Conservation (phyloP, 2,797 vertebrate species). For the Epinephelus coioides region DNA sequence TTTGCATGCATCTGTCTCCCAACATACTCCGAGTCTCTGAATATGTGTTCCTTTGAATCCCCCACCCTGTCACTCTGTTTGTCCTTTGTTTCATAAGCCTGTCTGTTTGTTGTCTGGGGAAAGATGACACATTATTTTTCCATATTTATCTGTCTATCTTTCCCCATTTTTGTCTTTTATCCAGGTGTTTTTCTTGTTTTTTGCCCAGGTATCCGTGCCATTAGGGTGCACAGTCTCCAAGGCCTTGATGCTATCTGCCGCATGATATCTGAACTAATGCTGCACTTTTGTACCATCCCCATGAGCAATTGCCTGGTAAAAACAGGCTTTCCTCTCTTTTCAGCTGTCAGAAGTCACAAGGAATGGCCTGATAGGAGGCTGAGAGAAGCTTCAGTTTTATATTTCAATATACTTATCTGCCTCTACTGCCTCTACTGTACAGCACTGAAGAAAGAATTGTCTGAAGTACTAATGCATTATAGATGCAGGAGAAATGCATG, state of each 20-base stretch:
- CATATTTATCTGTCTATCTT: slow-evolving; percentile 53
- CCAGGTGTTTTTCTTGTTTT: slow-evolving; percentile 56
- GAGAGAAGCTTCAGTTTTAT: slow-evolving; percentile 46
- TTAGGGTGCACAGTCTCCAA: slow-evolving; percentile 46
- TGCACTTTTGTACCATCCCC: slow-evolving; percentile 47
- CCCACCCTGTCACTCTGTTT: slow-evolving; percentile 53
- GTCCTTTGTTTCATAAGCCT: slow-evolving; percentile 65
- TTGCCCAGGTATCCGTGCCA: slow-evolving; percentile 42
- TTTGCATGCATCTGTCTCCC: slow-evolving; percentile 54
- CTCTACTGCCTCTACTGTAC: slow-evolving; percentile 13
- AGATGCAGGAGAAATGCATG: slow-evolving; percentile 35
- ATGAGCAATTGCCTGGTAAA: slow-evolving; percentile 38
- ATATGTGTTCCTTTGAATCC: slow-evolving; percentile 66
- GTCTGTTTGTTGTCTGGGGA: slow-evolving; percentile 50
- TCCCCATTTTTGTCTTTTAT: slow-evolving; percentile 48
- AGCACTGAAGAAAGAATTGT: slow-evolving; percentile 15
- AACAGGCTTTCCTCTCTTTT: slow-evolving; percentile 49
- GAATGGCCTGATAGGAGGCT: slow-evolving; percentile 38
- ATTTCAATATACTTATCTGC: slow-evolving; percentile 53
- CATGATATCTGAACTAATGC: slow-evolving; percentile 61
- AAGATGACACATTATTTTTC: slow-evolving; percentile 55
- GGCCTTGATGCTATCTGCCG: slow-evolving; percentile 49
- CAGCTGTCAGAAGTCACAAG: slow-evolving; percentile 48
- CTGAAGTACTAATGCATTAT: slow-evolving; percentile 46
- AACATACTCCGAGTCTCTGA: slow-evolving; percentile 57